Evolutionary conservation across 2,797 vertebrate genomes (phyloP), one percentile per base, ranked within the genome.

Genomic region (Amblyraja radiata): DNA sequence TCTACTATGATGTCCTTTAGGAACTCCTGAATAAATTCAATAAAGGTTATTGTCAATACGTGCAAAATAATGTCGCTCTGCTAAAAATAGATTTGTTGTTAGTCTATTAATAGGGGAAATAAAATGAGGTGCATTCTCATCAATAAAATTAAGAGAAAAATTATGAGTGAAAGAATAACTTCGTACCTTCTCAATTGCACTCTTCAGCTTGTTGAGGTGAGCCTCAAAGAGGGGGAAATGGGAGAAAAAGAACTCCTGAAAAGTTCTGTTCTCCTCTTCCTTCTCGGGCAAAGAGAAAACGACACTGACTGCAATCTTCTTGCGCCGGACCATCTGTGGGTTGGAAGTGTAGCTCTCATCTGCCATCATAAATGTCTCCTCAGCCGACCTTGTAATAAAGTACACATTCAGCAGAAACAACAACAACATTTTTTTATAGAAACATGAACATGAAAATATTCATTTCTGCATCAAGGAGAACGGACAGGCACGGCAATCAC

Each of bases 181-280:
- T 73, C 21, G 93, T 96, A 98, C 97, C 97, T 97, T 98, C 95
- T 98, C 97, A 93, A 98, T 96, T 86, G 97, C 96, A 90, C 95
- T 96, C 95, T 98, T 98, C 94, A 98, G 95, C 94, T 97, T 97
- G 95, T 97, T 97, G 96, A 98, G 97, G 95, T 98, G 97, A 74
- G 97, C 97, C 94, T 98, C 97, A 94, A 98, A 97, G 90, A 98
- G 95, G 32, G 97, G 97, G 93, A 98, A 98, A 93, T 98, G 97
- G 90, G 97, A 97, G 93, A 97, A 97, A 94, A 97, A 97, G 95
- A 98, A 98, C 93, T 98, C 97, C 94, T 98, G 97, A 94, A 98
- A 98, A 93, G 96, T 95, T 93, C 93, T 95, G 88, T 97, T 97
- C 39, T 97, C 96, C 73, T 97, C 97, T 83, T 98, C 97, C 93